Percentiles rank a stretch among this genome's conserved stretches.
Evolutionary conservation across 92 coral and sea anemone species (phyloP).

Genomic region (Micromussa lordhowensis): DNA sequence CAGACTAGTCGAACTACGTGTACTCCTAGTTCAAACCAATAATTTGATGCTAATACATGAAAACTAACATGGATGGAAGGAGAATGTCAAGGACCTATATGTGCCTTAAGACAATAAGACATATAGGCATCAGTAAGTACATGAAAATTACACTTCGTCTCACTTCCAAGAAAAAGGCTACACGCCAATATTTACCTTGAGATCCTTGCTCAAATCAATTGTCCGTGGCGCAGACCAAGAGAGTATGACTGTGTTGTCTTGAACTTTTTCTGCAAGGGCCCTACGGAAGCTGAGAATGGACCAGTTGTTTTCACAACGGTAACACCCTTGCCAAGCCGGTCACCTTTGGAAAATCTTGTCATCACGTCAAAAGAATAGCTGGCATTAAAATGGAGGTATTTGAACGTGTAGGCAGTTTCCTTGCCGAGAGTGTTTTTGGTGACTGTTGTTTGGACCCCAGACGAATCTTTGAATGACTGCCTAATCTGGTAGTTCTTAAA

Average conservation of each 20-base stretch:
- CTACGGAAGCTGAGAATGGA: slow-evolving; percentile 51
- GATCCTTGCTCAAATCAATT: not conserved
- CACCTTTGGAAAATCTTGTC: not conserved
- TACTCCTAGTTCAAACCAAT: too few species aligned
- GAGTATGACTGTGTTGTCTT: slow-evolving; percentile 6
- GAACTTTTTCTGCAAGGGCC: not conserved
- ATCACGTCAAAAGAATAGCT: slow-evolving; percentile 8
- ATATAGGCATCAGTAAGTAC: too few species aligned
- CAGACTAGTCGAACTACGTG: too few species aligned
- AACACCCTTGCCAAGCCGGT: not conserved
- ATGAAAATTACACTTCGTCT: too few species aligned
- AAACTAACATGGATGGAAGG: too few species aligned
- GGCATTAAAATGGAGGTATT: slow-evolving; percentile 15
- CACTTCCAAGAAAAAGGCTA: too few species aligned
- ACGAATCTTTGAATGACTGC: not conserved
- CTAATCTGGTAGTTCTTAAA: slow-evolving; percentile 11
- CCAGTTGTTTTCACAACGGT: not conserved
- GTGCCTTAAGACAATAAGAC: too few species aligned
- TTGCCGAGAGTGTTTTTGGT: not conserved
- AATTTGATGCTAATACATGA: too few species aligned
- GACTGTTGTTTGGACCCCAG: too few species aligned
- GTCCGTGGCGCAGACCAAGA: slow-evolving; percentile 40
- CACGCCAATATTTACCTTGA: slow-evolving; percentile 15
- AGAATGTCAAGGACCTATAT: too few species aligned
- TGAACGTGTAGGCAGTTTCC: not conserved